Base-by-base conservation (phyloP, 1,140 invertebrate species). In the Drosophila subobscura region DNA sequence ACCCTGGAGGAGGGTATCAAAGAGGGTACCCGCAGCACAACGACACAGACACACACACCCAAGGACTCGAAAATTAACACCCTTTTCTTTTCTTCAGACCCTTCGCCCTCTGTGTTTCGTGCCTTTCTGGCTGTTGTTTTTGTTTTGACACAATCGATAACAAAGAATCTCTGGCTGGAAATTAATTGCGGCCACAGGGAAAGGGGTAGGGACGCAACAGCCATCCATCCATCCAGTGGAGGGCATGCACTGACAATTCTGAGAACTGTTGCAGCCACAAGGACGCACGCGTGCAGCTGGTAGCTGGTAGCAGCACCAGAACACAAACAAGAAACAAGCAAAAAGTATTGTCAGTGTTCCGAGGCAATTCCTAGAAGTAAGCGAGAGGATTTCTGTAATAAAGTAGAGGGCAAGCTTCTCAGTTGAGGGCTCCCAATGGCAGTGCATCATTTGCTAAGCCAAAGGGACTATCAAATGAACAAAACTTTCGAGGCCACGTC, bases 121-220 rank as follows among this genome's bases (percentile, higher is more conserved):
- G 33, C 1, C 33, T 12, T 37, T 37, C 33, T 37, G 10, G 33
- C 4, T 37, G 33, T 53, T 66, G 67, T 53, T 61, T 56, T 71
- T 84, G 79, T 83, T 84, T 65, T 85, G 80, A 85, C 79, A 76
- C 59, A 85, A 85, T 83, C 80, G 76, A 85, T 75, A 76, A 54
- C 60, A 50, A 55, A 59, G 73, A 53, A 80, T 88, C 73, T 88
- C 73, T 81, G 65, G 50, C 29, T 64, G 52, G 37, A 63, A 67
- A 81, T 81, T 81, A 81, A 81, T 81, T 81, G 78, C 63, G 12
- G 46, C 22, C 52, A 42, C 10, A 44, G 49, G 41, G 37, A 20
- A 41, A 23, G 59, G 51, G 58, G 42, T 42, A 68, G 47, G 47
- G 52, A 57, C 60, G 47, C 46, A 46, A 37, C 3, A 37, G 8